These are phyloP conservation scores for Amazona guildingii DNA, from an alignment of 2,113 vertebrate genomes.

Conservation along the genomic window DNA sequence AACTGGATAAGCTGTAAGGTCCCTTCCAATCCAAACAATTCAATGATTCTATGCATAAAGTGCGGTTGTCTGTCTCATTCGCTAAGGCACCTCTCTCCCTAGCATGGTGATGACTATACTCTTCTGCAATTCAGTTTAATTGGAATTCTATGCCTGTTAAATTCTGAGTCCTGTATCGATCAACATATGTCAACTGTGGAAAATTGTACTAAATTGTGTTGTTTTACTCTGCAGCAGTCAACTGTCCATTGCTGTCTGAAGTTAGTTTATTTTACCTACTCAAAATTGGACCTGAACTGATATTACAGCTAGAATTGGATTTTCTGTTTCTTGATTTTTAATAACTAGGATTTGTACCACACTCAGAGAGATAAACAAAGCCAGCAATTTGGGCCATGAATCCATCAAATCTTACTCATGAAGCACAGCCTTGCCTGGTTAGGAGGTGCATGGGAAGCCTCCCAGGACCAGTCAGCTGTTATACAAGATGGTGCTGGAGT, in stretches of 20 bases:
- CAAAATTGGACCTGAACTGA: conserved; percentile 39
- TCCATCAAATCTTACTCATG: background rate
- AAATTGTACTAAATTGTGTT: conserved; percentile 74
- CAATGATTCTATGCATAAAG: background rate
- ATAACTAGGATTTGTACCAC: conserved; percentile 44
- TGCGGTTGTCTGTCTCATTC: conserved; percentile 39
- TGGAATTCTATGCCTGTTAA: conserved; percentile 76
- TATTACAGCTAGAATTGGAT: conserved; percentile 64
- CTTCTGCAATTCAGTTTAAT: conserved; percentile 73
- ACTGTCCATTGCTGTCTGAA: conserved; percentile 63
- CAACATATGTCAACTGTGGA: conserved; percentile 75
- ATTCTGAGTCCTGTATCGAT: conserved; percentile 72
- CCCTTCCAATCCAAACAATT: background rate
- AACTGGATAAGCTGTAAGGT: background rate
- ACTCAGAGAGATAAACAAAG: conserved; percentile 35
- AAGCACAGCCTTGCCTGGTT: background rate
- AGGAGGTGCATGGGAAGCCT: background rate
- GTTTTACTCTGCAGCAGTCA: conserved; percentile 65
- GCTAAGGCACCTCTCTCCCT: conserved; percentile 46
- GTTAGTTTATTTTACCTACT: conserved; percentile 61
- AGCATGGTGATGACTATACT: conserved; percentile 42
- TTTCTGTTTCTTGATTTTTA: conserved; percentile 65
- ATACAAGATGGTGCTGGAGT: background rate
- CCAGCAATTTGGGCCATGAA: background rate
- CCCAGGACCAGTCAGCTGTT: background rate